Evolutionary conservation across 2,113 vertebrate genomes (phyloP).

Genomic region (Atractosteus spatula): DNA sequence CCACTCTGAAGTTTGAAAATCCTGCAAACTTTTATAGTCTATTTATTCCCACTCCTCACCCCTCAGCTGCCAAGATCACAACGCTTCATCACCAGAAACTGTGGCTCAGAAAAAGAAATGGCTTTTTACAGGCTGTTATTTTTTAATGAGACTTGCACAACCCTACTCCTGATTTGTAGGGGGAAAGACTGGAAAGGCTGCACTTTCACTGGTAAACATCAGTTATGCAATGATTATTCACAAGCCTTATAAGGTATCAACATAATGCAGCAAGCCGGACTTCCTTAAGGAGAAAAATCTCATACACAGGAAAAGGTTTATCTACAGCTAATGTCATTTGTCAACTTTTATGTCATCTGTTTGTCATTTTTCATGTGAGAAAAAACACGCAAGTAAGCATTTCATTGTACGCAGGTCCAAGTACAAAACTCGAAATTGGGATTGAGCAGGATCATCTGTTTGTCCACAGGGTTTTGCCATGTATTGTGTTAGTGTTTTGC

Average conservation of each 20-base stretch:
- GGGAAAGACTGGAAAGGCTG: slow-evolving; percentile 14
- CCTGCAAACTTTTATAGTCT: background rate
- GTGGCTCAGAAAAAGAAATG: background rate
- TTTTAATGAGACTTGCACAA: slow-evolving; percentile 24
- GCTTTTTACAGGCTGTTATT: slow-evolving; percentile 21
- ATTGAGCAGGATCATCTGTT: too few species aligned
- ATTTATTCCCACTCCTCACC: slow-evolving; percentile 12
- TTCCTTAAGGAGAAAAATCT: background rate
- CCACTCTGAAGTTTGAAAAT: background rate
- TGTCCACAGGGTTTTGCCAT: too few species aligned
- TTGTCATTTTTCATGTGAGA: background rate
- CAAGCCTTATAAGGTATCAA: slow-evolving; percentile 26
- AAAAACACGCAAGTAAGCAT: too few species aligned
- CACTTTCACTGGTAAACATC: slow-evolving; percentile 29
- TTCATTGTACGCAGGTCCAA: too few species aligned
- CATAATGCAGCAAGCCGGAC: slow-evolving; percentile 10
- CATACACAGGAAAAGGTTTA: background rate
- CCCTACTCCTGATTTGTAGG: slow-evolving; percentile 24
- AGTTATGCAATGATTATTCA: slow-evolving; percentile 53
- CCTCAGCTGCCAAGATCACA: slow-evolving; percentile 28
- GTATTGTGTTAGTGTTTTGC: too few species aligned
- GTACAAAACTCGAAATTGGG: too few species aligned
- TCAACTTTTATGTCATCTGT: background rate
- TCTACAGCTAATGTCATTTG: background rate
- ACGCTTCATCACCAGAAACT: background rate